These are phyloP conservation scores for Lates calcarifer DNA, from an alignment of 2,113 vertebrate species.

Conservation along the genomic window DNA sequence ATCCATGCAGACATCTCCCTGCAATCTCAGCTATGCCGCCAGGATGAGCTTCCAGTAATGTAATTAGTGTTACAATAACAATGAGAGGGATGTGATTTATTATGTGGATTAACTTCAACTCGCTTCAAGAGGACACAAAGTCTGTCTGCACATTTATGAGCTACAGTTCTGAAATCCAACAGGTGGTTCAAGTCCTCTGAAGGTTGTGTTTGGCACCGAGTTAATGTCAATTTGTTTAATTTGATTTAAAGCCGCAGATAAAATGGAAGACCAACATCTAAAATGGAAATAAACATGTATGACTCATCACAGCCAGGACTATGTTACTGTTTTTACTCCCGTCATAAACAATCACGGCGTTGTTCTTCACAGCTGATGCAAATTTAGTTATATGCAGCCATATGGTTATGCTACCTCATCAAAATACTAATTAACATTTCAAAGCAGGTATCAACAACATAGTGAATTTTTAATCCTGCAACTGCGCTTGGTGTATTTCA, in stretches of 20 bases:
- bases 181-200: conserved; percentile 28
- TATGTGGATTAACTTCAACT: conserved; percentile 47
- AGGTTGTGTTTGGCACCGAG: conserved; percentile 4
- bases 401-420: neutral
- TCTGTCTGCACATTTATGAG: conserved; percentile 9
- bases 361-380: neutral
- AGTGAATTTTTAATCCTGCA: neutral
- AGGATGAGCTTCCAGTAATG: conserved; percentile 63
- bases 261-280: neutral
- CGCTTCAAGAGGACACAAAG: conserved; percentile 15
- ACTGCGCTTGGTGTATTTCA: neutral
- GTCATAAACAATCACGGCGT: neutral
- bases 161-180: conserved; percentile 31
- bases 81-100: conserved; percentile 54
- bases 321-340: neutral
- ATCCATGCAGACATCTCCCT: conserved; percentile 33
- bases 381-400: neutral
- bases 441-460: conserved; percentile 10
- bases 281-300: conserved; percentile 20
- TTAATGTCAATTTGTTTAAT: conserved; percentile 42
- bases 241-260: conserved; percentile 25
- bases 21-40: conserved; percentile 48
- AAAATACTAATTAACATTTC: conserved; percentile 24
- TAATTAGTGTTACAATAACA: conserved; percentile 74
- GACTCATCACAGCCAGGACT: neutral